Evolutionary conservation across 2,797 vertebrate genomes (phyloP).

Genomic region (Poecilia gillii): DNA sequence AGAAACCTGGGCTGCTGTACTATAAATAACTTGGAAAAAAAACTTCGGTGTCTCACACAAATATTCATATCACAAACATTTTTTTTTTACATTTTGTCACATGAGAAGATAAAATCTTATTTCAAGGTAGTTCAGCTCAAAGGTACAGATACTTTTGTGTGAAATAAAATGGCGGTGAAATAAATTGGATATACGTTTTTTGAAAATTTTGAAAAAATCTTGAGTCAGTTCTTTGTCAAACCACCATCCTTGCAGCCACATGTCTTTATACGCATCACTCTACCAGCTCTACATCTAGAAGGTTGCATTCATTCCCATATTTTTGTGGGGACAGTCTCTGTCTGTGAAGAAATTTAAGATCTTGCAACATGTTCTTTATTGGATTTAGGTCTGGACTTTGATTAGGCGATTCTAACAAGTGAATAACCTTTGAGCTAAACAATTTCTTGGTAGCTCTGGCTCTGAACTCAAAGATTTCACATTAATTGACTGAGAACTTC

Average conservation of each 20-base stretch:
- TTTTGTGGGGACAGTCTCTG: neutral
- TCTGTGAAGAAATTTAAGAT: neutral
- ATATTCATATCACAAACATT: neutral
- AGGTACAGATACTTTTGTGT: neutral
- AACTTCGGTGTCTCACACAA: neutral
- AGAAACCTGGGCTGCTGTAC: conserved; percentile 21
- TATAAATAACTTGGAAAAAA: conserved; percentile 23
- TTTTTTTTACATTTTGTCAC: neutral
- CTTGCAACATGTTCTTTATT: neutral
- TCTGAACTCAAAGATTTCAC: neutral
- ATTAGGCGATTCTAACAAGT: neutral
- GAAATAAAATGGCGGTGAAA: neutral
- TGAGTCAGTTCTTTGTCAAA: neutral
- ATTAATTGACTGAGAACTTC: neutral
- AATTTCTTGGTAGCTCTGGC: neutral
- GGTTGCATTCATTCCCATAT: neutral
- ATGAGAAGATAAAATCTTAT: neutral
- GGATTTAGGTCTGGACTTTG: neutral
- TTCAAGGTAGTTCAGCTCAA: neutral
- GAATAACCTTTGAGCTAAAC: neutral
- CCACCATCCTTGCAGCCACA: neutral
- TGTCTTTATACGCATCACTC: neutral
- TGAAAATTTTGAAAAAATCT: neutral
- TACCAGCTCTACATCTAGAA: neutral
- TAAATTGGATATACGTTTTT: neutral